Conservation (phyloP, 2,888 invertebrate species). For the Axea sp. region DNA sequence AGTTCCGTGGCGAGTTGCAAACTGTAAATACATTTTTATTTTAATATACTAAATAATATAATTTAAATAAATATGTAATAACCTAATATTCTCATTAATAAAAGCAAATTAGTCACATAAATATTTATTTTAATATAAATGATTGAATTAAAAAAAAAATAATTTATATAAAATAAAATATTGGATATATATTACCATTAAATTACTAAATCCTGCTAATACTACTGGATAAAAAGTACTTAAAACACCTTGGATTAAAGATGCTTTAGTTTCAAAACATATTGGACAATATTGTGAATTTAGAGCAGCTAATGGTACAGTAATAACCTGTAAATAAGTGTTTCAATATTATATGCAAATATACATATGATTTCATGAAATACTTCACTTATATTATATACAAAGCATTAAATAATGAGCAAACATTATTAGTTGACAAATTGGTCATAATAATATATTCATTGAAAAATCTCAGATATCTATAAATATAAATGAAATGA, state of each 20-base stretch:
- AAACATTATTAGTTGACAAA: too few species aligned
- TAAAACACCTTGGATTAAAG: constrained; percentile 80
- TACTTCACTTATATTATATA: constrained; percentile 1
- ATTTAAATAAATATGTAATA: too few species aligned
- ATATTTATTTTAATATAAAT: too few species aligned
- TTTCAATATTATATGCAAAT: neutral
- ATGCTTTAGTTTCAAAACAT: constrained; percentile 84
- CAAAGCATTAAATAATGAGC: too few species aligned
- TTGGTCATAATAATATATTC: too few species aligned
- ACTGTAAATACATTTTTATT: constrained; percentile 82
- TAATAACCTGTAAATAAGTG: constrained; percentile 10
- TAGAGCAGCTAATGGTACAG: constrained; percentile 12
- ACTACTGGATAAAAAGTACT: constrained; percentile 83
- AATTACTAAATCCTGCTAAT: constrained; percentile 82
- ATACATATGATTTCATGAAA: neutral
- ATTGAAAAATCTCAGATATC: neutral
- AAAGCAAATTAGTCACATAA: too few species aligned
- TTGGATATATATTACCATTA: constrained; percentile 81
- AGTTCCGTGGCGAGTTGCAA: constrained; percentile 83
- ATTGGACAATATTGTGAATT: constrained; percentile 81
- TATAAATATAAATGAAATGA: too few species aligned
- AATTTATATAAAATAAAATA: too few species aligned
- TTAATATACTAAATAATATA: constrained; percentile 81
- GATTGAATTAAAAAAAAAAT: too few species aligned
- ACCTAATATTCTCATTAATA: too few species aligned